phyloP scores from a whole-genome alignment of 2,113 vertebrate species.

The Thomomys bottae region DNA sequence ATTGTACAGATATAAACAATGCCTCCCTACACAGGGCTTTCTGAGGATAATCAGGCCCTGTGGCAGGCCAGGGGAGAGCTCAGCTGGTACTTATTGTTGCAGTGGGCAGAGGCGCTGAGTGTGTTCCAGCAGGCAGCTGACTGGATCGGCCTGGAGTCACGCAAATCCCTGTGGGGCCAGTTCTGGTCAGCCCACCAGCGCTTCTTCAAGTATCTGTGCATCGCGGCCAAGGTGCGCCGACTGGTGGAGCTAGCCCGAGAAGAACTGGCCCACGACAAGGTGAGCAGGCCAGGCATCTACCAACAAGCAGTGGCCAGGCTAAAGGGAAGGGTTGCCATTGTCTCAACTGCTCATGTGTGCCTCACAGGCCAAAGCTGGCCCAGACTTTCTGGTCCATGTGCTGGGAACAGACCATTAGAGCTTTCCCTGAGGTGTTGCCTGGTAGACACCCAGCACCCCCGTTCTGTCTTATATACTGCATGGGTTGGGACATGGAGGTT shows the following conservation, averaged over 20 bases:
- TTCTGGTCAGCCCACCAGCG: conserved; percentile 99
- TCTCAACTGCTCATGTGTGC: too few relatives aligned
- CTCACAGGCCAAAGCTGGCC: too few relatives aligned
- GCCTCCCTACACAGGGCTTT: neutral
- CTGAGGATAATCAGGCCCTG: neutral
- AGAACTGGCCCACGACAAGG: conserved; percentile 94
- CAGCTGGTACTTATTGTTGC: neutral
- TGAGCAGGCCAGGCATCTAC: conserved; percentile 64
- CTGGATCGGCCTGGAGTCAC: conserved; percentile 92
- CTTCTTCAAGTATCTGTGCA: conserved; percentile 99
- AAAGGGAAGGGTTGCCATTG: too few relatives aligned
- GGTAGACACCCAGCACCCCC: too few relatives aligned
- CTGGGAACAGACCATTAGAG: too few relatives aligned
- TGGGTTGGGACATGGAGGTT: too few relatives aligned
- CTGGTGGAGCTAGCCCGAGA: conserved; percentile 94
- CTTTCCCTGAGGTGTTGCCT: too few relatives aligned
- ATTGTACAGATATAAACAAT: neutral
- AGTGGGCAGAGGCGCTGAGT: conserved; percentile 96
- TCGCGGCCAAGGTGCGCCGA: conserved; percentile 95
- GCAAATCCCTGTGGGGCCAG: conserved; percentile 98
- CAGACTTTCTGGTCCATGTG: too few relatives aligned
- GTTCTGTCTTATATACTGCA: too few relatives aligned
- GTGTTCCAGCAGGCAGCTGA: conserved; percentile 95
- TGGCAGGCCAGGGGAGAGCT: neutral
- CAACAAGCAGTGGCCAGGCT: too few relatives aligned